Percentiles rank a stretch among this genome's conserved stretches.
Conservation (phyloP, 1,140 invertebrate species). For the Atopsyche davidsoni region DNA sequence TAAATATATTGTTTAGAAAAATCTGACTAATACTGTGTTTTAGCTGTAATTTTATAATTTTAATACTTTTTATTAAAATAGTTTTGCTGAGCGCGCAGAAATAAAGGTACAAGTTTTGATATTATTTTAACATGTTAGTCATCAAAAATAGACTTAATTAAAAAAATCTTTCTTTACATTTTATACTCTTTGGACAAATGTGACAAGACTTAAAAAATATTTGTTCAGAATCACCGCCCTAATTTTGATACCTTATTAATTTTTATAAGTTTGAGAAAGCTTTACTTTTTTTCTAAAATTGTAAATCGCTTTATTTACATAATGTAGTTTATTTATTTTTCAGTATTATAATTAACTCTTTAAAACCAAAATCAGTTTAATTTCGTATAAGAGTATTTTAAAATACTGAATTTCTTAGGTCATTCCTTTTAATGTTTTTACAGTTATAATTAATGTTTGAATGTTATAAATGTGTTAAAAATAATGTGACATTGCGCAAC, state of each 20-base stretch:
- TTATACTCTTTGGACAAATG: too few species aligned
- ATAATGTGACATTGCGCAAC: conserved; percentile 22
- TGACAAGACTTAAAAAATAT: too few species aligned
- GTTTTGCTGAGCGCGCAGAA: conserved; percentile 6
- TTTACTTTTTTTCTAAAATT: conserved; percentile 15
- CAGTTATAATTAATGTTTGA: conserved; percentile 7
- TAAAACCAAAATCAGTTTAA: too few species aligned
- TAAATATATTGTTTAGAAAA: conserved; percentile 11
- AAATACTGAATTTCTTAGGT: conserved; percentile 11
- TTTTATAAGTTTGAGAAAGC: too few species aligned
- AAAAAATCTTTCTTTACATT: too few species aligned
- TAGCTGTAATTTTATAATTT: conserved; percentile 6
- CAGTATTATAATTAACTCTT: conserved; percentile 19
- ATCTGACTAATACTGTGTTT: conserved; percentile 14
- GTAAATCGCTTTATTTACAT: conserved; percentile 15
- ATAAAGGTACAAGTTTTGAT: conserved; percentile 10
- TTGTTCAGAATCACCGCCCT: too few species aligned
- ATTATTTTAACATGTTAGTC: too few species aligned
- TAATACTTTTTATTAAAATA: conserved; percentile 4
- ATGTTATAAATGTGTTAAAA: conserved; percentile 13
- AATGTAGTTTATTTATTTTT: conserved; percentile 20
- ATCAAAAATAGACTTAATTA: too few species aligned
- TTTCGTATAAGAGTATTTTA: not conserved
- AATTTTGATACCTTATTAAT: too few species aligned
- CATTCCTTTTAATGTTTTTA: conserved; percentile 19